Conservation (phyloP, 2,113 vertebrate species). For the Lepus americanus region DNA sequence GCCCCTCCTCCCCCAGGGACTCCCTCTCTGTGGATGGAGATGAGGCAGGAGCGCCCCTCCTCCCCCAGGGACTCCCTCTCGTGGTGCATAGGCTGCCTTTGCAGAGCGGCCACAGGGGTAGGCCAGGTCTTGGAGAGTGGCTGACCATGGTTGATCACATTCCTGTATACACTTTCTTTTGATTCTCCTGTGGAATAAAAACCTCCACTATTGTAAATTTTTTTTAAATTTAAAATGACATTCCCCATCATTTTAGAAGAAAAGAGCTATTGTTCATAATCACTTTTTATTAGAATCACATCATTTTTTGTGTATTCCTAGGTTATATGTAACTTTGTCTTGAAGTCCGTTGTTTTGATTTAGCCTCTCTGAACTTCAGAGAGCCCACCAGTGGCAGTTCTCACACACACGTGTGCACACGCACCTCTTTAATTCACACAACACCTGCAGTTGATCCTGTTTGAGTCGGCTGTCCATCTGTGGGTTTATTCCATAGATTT, state of each 20-base stretch:
- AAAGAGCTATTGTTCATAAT: conserved; percentile 32
- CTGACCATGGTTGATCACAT: background rate
- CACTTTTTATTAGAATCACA: background rate
- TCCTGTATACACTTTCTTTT: background rate
- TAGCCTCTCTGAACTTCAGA: background rate
- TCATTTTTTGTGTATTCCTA: background rate
- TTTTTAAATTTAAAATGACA: conserved; percentile 31
- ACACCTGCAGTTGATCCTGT: rapidly evolving
- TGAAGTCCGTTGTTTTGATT: background rate
- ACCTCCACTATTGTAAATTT: background rate
- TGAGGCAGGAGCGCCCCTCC: no score
- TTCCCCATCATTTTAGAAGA: background rate
- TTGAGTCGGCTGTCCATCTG: background rate
- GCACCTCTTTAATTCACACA: background rate
- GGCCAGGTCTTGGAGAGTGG: background rate
- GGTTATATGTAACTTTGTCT: background rate
- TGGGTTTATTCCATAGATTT: background rate
- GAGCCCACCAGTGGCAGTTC: background rate
- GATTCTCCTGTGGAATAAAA: background rate
- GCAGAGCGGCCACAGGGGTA: background rate
- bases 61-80: rapidly evolving
- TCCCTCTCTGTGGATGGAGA: no score
- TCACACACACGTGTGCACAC: background rate
- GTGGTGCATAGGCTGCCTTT: rapidly evolving
- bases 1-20: no score